A percentile compares a stretch with the other conserved stretches of the same genome.
These are phyloP conservation scores for Phengaris arion DNA, from an alignment of 2,888 invertebrate genomes.

Conservation along the genomic window DNA sequence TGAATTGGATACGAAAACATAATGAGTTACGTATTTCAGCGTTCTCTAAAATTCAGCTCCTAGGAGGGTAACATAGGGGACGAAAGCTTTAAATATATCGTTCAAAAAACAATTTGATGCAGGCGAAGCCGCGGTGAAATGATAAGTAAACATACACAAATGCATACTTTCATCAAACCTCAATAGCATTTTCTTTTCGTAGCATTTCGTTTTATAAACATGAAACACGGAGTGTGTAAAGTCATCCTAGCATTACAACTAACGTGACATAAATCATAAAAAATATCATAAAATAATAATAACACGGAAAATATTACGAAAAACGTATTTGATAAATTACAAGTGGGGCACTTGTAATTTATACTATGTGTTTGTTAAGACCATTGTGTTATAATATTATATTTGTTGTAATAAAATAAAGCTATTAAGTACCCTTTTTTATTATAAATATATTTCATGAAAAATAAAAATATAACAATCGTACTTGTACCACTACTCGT, in stretches of 20 bases:
- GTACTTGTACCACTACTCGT: neutral
- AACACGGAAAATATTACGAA: constrained; percentile 15
- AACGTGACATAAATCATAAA: constrained; percentile 27
- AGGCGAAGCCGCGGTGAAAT: too few species aligned
- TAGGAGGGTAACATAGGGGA: too few species aligned
- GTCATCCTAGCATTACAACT: neutral
- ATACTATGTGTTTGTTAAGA: constrained; percentile 19
- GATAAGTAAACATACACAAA: too few species aligned
- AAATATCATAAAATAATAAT: constrained; percentile 21
- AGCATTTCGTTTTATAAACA: too few species aligned
- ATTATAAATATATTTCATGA: neutral
- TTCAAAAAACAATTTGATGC: too few species aligned
- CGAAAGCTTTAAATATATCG: too few species aligned
- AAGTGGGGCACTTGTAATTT: too few species aligned
- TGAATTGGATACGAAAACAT: too few species aligned
- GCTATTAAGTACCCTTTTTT: constrained; percentile 13
- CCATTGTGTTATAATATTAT: neutral
- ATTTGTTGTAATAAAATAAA: constrained; percentile 16
- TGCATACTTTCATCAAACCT: too few species aligned
- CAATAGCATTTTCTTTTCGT: too few species aligned
- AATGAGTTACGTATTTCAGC: too few species aligned
- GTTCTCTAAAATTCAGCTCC: too few species aligned
- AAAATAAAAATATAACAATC: constrained; percentile 5
- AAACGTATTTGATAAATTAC: constrained; percentile 9
- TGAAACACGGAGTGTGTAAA: neutral